A percentile compares a stretch with the other conserved stretches of the same genome.
phyloP scores from a whole-genome alignment of 2,113 vertebrate genomes.

The Aspidoscelis tigris region DNA sequence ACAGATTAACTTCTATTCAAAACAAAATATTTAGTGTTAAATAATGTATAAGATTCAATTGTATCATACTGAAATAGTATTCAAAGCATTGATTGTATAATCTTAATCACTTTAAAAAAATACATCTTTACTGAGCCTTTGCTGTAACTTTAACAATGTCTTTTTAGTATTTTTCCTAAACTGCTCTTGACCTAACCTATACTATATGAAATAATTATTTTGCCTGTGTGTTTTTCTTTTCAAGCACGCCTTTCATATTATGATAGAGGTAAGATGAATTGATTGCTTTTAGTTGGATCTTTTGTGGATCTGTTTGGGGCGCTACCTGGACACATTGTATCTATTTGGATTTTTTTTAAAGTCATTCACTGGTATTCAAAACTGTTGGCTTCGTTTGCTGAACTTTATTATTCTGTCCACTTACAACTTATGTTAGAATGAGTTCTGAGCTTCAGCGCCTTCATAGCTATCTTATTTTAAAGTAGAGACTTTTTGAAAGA shows the following conservation, averaged over 20 bases:
- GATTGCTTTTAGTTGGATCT: slow-evolving; percentile 72
- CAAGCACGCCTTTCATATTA: slow-evolving; percentile 99
- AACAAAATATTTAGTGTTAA: background rate
- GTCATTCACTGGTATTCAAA: background rate
- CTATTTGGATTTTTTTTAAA: slow-evolving; percentile 7
- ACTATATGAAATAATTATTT: slow-evolving; percentile 86
- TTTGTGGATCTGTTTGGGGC: slow-evolving; percentile 54
- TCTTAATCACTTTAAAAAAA: background rate
- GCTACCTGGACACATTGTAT: background rate
- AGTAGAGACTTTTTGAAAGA: background rate
- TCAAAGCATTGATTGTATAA: background rate
- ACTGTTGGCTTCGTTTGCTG: background rate
- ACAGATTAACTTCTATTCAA: background rate
- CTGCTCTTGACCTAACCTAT: slow-evolving; percentile 75
- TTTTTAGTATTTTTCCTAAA: slow-evolving; percentile 43
- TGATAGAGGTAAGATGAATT: slow-evolving; percentile 99
- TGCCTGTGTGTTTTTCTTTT: slow-evolving; percentile 87
- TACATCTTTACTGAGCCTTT: background rate
- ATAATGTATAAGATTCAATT: background rate
- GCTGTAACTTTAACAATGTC: slow-evolving; percentile 20
- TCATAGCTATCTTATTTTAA: background rate
- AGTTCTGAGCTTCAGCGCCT: background rate
- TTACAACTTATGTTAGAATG: background rate
- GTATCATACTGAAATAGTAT: background rate
- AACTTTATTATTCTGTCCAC: background rate